Conservation (phyloP, 2,113 vertebrate genomes). For the Terrapene triunguis region DNA sequence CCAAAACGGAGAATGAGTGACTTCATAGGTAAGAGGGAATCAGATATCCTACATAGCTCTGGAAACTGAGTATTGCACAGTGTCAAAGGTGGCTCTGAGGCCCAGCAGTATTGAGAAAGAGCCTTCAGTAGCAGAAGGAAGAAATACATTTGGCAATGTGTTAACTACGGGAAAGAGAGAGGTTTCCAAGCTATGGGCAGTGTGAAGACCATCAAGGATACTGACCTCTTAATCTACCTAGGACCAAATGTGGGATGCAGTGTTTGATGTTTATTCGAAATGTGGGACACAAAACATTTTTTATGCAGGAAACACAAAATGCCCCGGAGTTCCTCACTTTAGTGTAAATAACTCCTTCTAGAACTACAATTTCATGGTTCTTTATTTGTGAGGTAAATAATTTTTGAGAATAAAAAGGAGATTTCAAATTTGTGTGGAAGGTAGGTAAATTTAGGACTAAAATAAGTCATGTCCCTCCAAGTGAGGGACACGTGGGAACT, state of each 20-base stretch:
- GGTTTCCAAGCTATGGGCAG: background rate
- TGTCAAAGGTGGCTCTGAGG: background rate
- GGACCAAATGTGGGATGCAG: background rate
- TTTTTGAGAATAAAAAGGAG: background rate
- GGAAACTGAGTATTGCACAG: background rate
- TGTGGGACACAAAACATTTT: background rate
- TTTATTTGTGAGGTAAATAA: background rate
- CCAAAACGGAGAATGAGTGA: background rate
- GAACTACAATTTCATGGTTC: background rate
- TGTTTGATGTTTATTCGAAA: background rate
- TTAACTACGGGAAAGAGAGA: background rate
- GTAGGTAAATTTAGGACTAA: background rate
- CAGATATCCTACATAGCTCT: accelerated
- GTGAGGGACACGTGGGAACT: background rate
- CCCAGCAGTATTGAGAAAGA: background rate
- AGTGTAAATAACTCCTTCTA: background rate
- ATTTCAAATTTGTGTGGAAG: background rate
- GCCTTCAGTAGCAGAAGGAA: background rate
- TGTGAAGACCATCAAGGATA: background rate
- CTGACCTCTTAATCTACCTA: background rate
- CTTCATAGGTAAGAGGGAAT: background rate
- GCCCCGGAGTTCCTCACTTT: background rate
- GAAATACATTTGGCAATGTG: background rate
- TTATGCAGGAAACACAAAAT: background rate
- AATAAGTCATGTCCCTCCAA: background rate